A percentile compares a stretch with the other conserved stretches of the same genome.
phyloP scores from a whole-genome alignment of 2,113 vertebrate species.

The Lycaon pictus region DNA sequence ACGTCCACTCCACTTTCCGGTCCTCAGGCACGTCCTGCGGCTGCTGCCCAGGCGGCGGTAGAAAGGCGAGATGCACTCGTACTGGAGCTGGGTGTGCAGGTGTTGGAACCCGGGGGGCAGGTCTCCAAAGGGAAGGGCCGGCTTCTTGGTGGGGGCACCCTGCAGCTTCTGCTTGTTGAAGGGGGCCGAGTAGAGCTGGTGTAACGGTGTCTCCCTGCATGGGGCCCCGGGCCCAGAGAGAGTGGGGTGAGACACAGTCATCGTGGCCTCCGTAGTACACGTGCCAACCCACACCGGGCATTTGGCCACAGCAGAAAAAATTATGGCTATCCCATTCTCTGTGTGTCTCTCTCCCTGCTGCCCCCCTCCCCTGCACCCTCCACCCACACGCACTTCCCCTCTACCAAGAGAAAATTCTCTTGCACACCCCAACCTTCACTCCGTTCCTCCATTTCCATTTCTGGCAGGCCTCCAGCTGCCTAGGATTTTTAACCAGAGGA shows the following conservation, averaged over 20 bases:
- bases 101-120: slow-evolving; percentile 94
- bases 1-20: slow-evolving; percentile 98
- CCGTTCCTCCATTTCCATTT: slow-evolving; percentile 53
- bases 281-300: not conserved
- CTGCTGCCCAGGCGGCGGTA: slow-evolving; percentile 96
- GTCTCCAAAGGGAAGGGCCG: slow-evolving; percentile 88
- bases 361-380: not conserved
- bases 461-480: slow-evolving; percentile 25
- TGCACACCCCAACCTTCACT: not conserved
- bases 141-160: slow-evolving; percentile 89
- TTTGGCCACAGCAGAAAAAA: not conserved
- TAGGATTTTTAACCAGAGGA: slow-evolving; percentile 57
- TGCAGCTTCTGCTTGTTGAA: slow-evolving; percentile 88
- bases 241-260: not conserved
- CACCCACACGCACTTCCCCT: not conserved
- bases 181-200: slow-evolving; percentile 92
- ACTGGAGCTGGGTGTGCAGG: slow-evolving; percentile 96
- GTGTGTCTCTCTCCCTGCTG: not conserved
- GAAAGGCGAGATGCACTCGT: slow-evolving; percentile 94
- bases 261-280: not conserved
- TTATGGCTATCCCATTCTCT: not conserved
- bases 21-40: slow-evolving; percentile 96
- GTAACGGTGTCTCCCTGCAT: slow-evolving; percentile 94
- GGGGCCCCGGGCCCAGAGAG: slow-evolving; percentile 13
- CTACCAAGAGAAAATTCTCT: slow-evolving; percentile 15